Conservation (phyloP, 2,797 vertebrate genomes). For the Oreortyx pictus region DNA sequence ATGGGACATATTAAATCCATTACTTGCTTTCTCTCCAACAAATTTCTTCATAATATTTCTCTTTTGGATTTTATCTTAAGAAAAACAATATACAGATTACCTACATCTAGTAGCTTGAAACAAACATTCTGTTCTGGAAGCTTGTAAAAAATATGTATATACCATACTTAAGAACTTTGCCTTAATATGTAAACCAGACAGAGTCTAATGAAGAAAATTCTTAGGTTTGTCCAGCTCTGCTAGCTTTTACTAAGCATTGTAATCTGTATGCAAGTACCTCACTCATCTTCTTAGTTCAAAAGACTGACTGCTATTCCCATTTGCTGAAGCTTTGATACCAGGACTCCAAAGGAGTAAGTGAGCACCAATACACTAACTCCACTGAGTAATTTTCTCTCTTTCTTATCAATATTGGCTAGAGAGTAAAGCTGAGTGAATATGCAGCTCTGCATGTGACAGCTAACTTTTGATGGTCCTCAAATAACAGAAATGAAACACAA, state of each 20-base stretch:
- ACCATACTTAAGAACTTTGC: neutral
- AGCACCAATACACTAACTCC: neutral
- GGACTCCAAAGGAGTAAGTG: neutral
- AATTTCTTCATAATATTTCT: neutral
- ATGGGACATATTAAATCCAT: neutral
- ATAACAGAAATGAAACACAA: neutral
- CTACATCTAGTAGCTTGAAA: neutral
- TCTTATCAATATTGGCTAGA: neutral
- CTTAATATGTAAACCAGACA: neutral
- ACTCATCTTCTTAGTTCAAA: neutral
- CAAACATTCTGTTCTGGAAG: neutral
- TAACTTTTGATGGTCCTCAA: neutral
- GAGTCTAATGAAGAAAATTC: neutral
- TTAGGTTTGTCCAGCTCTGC: neutral
- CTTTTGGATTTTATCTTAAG: neutral
- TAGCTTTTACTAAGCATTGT: neutral
- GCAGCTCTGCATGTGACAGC: neutral
- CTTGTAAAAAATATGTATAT: neutral
- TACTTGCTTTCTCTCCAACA: neutral
- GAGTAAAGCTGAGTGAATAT: neutral
- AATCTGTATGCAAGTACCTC: neutral
- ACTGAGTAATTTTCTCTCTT: neutral
- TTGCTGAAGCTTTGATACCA: neutral
- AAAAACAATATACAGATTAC: neutral
- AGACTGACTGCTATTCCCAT: neutral